These are phyloP conservation scores for Alethe castanea DNA, from an alignment of 2,113 vertebrate genomes.

Conservation along the genomic window DNA sequence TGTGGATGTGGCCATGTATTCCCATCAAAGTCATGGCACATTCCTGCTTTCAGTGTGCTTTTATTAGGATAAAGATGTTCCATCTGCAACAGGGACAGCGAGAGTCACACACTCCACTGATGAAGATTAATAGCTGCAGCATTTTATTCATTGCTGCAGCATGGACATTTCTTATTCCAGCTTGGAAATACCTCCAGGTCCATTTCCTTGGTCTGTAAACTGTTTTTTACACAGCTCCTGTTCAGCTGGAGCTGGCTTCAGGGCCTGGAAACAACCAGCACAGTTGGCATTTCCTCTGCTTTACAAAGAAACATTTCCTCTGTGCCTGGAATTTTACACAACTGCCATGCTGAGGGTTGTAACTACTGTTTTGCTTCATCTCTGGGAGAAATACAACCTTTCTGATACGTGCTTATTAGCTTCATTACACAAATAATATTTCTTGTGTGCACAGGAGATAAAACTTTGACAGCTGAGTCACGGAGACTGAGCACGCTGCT, in stretches of 20 bases:
- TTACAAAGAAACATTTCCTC: not conserved
- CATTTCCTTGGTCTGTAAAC: not conserved
- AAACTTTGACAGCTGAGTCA: slow-evolving; percentile 19
- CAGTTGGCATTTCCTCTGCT: not conserved
- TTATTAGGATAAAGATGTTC: not conserved
- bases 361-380: not conserved
- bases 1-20: not conserved
- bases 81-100: not conserved
- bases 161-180: not conserved
- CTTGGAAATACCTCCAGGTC: not conserved
- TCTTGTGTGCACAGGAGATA: not conserved
- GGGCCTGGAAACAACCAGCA: not conserved
- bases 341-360: not conserved
- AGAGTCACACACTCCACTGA: not conserved
- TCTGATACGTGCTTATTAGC: not conserved
- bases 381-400: not conserved
- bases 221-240: not conserved
- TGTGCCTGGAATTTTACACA: not conserved
- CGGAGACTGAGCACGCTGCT: not conserved
- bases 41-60: not conserved
- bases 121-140: not conserved
- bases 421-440: not conserved
- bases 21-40: not conserved
- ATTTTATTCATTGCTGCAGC: not conserved
- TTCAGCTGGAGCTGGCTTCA: not conserved